phyloP scores from a whole-genome alignment of 2,113 vertebrate genomes.

The Scortum barcoo region DNA sequence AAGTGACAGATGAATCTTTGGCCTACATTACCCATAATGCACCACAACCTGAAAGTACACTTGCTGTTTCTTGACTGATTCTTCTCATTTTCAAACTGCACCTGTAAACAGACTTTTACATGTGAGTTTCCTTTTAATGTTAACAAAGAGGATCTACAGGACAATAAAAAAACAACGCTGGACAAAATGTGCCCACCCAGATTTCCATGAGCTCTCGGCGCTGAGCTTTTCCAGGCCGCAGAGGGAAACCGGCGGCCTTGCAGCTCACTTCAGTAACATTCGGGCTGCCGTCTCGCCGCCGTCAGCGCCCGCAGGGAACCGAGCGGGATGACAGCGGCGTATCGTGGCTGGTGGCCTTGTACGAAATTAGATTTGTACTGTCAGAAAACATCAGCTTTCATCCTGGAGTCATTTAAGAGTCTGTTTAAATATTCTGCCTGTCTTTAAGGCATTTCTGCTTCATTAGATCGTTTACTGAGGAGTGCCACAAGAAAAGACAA shows the following conservation, averaged over 20 bases:
- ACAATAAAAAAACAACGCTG: neutral
- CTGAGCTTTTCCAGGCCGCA: neutral
- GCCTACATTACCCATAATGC: neutral
- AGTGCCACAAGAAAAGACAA: neutral
- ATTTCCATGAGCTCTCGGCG: neutral
- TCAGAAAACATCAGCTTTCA: constrained; percentile 52
- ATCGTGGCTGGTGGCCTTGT: constrained; percentile 38
- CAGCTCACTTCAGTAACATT: neutral
- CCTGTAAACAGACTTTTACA: neutral
- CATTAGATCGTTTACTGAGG: constrained; percentile 30
- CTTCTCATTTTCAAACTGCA: neutral
- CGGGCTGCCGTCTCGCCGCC: neutral
- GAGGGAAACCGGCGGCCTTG: neutral
- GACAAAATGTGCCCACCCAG: neutral
- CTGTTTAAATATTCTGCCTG: constrained; percentile 25
- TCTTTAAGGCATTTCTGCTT: constrained; percentile 59
- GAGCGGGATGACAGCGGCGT: neutral
- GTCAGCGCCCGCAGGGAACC: neutral
- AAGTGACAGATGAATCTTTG: no score
- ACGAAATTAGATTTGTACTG: constrained; percentile 43
- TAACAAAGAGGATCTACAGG: neutral
- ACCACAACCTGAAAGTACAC: no score
- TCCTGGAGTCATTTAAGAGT: constrained; percentile 13
- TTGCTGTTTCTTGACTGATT: no score
- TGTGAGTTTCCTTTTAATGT: neutral